Conservation (phyloP, 2,888 invertebrate species). For the Caenorhabditis sulstoni region DNA sequence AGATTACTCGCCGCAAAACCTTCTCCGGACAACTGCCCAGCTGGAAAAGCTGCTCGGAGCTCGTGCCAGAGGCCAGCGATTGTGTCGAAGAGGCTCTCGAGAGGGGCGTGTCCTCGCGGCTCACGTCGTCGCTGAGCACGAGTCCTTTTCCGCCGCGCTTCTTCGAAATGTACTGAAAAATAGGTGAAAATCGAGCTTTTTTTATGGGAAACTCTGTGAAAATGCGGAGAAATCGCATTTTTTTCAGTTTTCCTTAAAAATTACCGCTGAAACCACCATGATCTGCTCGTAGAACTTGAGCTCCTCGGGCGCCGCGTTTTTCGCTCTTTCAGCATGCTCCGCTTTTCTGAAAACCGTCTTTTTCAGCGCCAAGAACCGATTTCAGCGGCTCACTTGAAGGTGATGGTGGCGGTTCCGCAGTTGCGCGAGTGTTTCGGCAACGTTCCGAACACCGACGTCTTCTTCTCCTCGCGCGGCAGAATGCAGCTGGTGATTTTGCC, state of each 20-base stretch:
- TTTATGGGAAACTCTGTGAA: not conserved
- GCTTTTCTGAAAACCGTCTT: slow-evolving; percentile 53
- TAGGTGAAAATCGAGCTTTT: not conserved
- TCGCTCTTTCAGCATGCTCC: slow-evolving; percentile 74
- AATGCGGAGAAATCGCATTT: not conserved
- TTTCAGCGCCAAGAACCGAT: too few relatives aligned
- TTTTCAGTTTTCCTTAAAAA: not conserved
- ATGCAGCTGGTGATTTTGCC: slow-evolving; percentile 77
- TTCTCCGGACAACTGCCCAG: slow-evolving; percentile 70
- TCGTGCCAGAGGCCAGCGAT: slow-evolving; percentile 67
- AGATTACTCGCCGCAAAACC: slow-evolving; percentile 73
- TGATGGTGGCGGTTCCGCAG: slow-evolving; percentile 75
- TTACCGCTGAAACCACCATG: slow-evolving; percentile 74
- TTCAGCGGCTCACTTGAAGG: slow-evolving; percentile 72
- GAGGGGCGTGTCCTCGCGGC: slow-evolving; percentile 56
- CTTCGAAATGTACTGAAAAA: slow-evolving; percentile 64
- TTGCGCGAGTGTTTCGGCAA: slow-evolving; percentile 72
- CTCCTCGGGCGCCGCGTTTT: slow-evolving; percentile 74
- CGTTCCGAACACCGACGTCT: slow-evolving; percentile 74
- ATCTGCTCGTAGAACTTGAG: slow-evolving; percentile 79
- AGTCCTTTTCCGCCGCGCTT: slow-evolving; percentile 70
- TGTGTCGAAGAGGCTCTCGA: slow-evolving; percentile 75
- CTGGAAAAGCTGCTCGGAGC: slow-evolving; percentile 53
- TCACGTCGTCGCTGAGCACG: slow-evolving; percentile 65
- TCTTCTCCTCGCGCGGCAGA: slow-evolving; percentile 75